These are phyloP conservation scores for Odontamblyopus lacepedii DNA, from an alignment of 2,797 vertebrate species.

Conservation along the genomic window DNA sequence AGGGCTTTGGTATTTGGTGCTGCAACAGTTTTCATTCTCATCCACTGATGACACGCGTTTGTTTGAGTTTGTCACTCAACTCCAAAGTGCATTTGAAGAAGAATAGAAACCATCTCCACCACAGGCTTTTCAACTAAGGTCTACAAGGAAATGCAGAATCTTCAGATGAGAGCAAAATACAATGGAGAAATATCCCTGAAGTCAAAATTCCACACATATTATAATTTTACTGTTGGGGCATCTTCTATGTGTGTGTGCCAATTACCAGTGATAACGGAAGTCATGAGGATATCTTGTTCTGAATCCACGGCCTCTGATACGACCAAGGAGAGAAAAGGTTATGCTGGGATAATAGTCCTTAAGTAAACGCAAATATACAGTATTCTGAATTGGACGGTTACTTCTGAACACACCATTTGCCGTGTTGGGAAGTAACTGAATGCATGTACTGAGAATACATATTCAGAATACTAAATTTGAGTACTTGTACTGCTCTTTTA, in stretches of 20 bases:
- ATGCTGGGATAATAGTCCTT: conserved; percentile 2
- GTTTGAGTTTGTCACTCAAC: background rate
- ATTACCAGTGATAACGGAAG: conserved; percentile 21
- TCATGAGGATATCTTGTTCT: conserved; percentile 25
- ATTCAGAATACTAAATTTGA: no score
- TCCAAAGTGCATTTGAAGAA: background rate
- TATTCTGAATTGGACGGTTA: background rate
- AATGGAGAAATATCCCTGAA: conserved; percentile 15
- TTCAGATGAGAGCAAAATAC: conserved; percentile 29
- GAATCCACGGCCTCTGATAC: conserved; percentile 26
- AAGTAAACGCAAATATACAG: background rate
- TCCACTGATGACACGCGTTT: background rate
- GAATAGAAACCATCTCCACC: conserved; percentile 2
- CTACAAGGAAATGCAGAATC: conserved; percentile 34
- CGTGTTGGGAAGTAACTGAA: no score
- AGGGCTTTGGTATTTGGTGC: background rate
- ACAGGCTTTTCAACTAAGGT: background rate
- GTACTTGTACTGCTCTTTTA: no score
- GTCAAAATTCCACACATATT: conserved; percentile 22
- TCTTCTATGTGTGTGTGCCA: conserved; percentile 18
- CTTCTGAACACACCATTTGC: background rate
- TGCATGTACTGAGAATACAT: no score
- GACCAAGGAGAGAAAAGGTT: conserved; percentile 8
- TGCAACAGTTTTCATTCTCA: background rate
- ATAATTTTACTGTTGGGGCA: background rate